phyloP scores from a whole-genome alignment of 1,140 invertebrate genomes.

The Drosophila guanche region DNA sequence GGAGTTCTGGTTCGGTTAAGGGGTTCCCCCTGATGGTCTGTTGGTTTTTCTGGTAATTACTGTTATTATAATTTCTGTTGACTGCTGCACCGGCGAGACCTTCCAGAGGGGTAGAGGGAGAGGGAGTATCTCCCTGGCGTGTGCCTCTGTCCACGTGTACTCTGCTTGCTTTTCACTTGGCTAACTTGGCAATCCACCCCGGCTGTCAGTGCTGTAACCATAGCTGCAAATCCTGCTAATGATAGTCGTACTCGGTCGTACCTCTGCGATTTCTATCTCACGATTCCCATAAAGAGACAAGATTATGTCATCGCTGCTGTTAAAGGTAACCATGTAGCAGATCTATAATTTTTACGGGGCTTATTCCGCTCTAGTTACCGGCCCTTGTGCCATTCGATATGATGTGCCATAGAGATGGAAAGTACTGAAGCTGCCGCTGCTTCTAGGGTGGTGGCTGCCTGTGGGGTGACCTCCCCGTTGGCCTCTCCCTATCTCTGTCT shows the following conservation, averaged over 20 bases:
- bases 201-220: conserved; percentile 38
- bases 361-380: conserved; percentile 67
- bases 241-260: conserved; percentile 29
- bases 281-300: conserved; percentile 38
- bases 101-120: conserved; percentile 7
- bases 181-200: conserved; percentile 41
- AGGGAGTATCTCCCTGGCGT: conserved; percentile 31
- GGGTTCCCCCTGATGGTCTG: conserved; percentile 12
- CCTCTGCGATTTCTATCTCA: conserved; percentile 67
- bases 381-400: conserved; percentile 34
- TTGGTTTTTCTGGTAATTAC: conserved; percentile 67
- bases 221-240: conserved; percentile 48
- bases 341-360: conserved; percentile 53
- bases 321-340: conserved; percentile 55
- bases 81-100: conserved; percentile 47
- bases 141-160: conserved; percentile 64
- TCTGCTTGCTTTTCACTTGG: conserved; percentile 68
- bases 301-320: conserved; percentile 64
- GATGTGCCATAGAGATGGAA: conserved; percentile 13
- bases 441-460: not conserved
- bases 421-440: no score
- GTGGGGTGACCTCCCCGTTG: conserved; percentile 56
- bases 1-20: conserved; percentile 1
- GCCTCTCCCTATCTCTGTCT: conserved; percentile 23
- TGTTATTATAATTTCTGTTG: conserved; percentile 82